Base-by-base conservation (phyloP, 2,113 vertebrate genomes). In the Brachypodius melanocephalos region DNA sequence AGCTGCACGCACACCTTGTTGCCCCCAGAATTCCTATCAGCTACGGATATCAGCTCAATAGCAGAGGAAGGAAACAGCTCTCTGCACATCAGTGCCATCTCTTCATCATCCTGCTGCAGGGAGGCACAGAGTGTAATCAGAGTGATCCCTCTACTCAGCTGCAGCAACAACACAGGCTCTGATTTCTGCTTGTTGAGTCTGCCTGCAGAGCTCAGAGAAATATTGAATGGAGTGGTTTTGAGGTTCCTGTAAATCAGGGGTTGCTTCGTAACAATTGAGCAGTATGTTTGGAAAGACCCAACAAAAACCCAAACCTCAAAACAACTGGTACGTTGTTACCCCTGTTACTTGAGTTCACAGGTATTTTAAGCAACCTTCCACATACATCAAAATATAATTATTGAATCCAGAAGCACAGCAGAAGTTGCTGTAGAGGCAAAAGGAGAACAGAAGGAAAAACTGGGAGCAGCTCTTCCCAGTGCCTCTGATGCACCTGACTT, bases 201-300 rank as follows among this genome's bases (percentile, higher is more conserved):
- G 28, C 46, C 42, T 86, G 40, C 48, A 66, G 61, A 88, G 22
- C 45, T 66, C 31, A 26, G 26, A 17, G 51, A 12, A 54, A 49
- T 46, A 51, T 1, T 3, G 2, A 34, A 42, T 54, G 14, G 0
- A 16, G 9, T 32, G 4, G 2, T 40, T 52, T 19, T 52, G 40
- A 67, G 59, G 28, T 66, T 28, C 12, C 29, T 84, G 0, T 49
- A 24, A 71, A 66, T 58, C 55, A 86, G 28, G 12, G 9, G 8
- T 42, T 73, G 22, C 38, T 69, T 85, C 26, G 10, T 31, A 82
- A 36, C 13, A 66, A 10, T 69, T 34, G 61, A 42, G 89, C 8
- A 21, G 8, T 46, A 10, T 54, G 11, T 52, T 77, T 38, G 45
- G 25, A 42, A 72, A 52, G 31, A 3, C 14, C 1, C 22, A 18